Conservation (phyloP, 2,797 vertebrate species). For the Ctenosaura bakeri region DNA sequence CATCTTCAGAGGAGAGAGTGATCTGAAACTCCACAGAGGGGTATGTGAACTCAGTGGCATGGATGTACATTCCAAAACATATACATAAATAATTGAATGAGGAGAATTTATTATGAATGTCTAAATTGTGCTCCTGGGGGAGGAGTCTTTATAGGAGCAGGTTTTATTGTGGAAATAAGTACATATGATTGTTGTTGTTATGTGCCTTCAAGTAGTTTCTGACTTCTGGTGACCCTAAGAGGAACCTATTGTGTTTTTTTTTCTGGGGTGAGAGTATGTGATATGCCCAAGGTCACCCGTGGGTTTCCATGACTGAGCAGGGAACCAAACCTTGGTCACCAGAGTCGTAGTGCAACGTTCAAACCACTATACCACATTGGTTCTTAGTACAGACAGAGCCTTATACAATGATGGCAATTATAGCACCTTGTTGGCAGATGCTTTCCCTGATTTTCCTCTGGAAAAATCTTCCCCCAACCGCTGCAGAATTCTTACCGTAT, state of each 20-base stretch:
- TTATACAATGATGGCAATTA: background rate
- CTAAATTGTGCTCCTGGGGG: background rate
- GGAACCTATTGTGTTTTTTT: too few species aligned
- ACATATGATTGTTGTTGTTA: background rate
- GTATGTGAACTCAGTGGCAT: too few species aligned
- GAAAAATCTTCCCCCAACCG: background rate
- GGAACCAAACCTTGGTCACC: too few species aligned
- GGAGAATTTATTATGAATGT: background rate
- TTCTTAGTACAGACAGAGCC: too few species aligned
- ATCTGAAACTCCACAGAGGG: background rate
- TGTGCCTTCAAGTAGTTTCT: too few species aligned
- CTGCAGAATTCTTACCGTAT: background rate
- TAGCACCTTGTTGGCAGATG: background rate
- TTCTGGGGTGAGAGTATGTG: too few species aligned
- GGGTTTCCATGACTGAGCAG: too few species aligned
- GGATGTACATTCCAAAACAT: background rate
- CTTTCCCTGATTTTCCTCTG: background rate
- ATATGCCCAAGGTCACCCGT: too few species aligned
- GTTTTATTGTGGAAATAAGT: background rate
- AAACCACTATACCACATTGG: too few species aligned
- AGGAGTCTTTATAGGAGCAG: background rate
- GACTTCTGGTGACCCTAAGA: too few species aligned
- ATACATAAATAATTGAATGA: background rate
- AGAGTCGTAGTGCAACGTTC: too few species aligned
- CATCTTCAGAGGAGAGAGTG: background rate